phyloP scores from a whole-genome alignment of 2,888 invertebrate species.

The Rhabditoides inermis region DNA sequence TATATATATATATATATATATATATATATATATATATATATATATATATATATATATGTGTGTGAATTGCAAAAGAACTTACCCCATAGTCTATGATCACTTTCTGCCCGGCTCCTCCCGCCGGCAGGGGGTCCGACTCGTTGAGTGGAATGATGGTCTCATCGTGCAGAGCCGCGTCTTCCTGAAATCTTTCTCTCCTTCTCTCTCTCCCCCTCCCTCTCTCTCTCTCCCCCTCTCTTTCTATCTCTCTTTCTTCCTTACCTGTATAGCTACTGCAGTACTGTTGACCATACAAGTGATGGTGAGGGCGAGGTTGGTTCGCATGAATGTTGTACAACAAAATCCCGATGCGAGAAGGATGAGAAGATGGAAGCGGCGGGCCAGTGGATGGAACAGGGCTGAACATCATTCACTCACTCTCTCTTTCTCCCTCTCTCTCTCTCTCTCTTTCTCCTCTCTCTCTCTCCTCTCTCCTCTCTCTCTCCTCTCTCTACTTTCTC shows the following conservation, averaged over 20 bases:
- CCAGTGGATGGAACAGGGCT: slow-evolving; percentile 32
- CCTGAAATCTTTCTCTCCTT: too few species aligned
- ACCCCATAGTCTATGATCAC: slow-evolving; percentile 28
- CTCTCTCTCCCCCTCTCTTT: slow-evolving; percentile 14
- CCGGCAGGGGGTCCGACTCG: too few species aligned
- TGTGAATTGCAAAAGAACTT: not conserved
- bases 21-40: slow-evolving; percentile 1
- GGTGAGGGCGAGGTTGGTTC: slow-evolving; percentile 27
- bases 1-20: too few species aligned
- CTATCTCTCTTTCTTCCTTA: not conserved
- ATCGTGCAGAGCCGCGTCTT: too few species aligned
- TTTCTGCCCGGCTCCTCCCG: slow-evolving; percentile 11
- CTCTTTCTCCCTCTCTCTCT: too few species aligned
- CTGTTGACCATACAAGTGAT: slow-evolving; percentile 28
- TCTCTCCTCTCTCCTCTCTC: too few species aligned
- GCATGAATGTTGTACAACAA: slow-evolving; percentile 25
- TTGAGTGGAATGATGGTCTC: too few species aligned
- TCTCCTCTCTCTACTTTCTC: too few species aligned
- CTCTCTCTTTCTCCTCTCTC: too few species aligned
- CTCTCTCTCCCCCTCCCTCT: too few species aligned
- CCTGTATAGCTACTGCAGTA: not conserved
- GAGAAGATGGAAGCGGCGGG: slow-evolving; percentile 21
- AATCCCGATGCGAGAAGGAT: slow-evolving; percentile 25
- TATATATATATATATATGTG: not conserved
- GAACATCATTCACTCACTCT: slow-evolving; percentile 9